Conservation (phyloP, 2,888 invertebrate genomes). For the Heliconius charithonia region DNA sequence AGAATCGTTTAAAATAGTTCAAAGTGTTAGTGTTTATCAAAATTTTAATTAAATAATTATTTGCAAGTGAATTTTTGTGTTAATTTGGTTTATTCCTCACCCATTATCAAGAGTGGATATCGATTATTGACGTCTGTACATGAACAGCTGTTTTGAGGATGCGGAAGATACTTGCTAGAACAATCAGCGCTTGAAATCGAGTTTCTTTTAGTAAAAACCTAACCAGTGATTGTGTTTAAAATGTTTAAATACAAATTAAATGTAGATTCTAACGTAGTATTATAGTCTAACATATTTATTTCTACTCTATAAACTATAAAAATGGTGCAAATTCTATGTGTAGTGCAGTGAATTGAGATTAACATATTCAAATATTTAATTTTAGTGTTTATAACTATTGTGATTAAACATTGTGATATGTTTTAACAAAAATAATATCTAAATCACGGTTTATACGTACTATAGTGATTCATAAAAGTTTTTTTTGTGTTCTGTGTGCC, state of each 20-base stretch:
- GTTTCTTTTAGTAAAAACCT: neutral
- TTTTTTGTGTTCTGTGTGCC: slow-evolving; percentile 43
- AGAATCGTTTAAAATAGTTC: neutral
- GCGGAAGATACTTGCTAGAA: slow-evolving; percentile 55
- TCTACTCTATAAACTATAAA: neutral
- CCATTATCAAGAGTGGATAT: slow-evolving; percentile 63
- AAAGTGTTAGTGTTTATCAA: slow-evolving; percentile 2
- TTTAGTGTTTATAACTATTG: slow-evolving; percentile 1
- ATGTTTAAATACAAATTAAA: slow-evolving; percentile 16
- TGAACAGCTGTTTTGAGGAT: slow-evolving; percentile 78
- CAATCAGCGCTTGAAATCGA: slow-evolving; percentile 1
- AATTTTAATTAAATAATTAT: neutral
- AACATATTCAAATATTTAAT: slow-evolving; percentile 11
- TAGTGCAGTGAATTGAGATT: slow-evolving; percentile 32
- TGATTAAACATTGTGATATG: slow-evolving; percentile 10
- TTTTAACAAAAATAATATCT: slow-evolving; percentile 1
- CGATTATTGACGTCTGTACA: slow-evolving; percentile 70
- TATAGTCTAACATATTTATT: neutral
- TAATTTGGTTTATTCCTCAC: slow-evolving; percentile 34
- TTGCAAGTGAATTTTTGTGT: neutral
- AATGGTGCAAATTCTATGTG: slow-evolving; percentile 29
- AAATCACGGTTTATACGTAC: slow-evolving; percentile 18
- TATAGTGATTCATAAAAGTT: slow-evolving; percentile 38
- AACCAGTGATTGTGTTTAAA: neutral
- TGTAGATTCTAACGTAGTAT: neutral